These are phyloP conservation scores for Lontra canadensis DNA, from an alignment of 2,113 vertebrate species.

Conservation along the genomic window DNA sequence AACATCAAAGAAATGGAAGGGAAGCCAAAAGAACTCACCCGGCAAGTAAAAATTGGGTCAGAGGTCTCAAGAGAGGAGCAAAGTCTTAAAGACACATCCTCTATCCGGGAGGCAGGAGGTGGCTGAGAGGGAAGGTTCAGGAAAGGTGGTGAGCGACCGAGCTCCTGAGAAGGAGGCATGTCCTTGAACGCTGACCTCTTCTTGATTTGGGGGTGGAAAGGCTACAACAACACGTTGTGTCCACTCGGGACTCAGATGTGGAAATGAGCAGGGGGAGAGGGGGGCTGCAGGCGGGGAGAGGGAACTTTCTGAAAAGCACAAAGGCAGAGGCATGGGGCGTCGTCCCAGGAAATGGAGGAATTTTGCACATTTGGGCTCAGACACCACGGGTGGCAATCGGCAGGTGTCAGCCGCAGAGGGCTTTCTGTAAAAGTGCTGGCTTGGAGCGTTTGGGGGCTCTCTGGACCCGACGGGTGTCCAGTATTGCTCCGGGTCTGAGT, in stretches of 20 bases:
- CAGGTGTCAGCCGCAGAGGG: neutral
- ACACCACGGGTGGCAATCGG: accelerated
- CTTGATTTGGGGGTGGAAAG: neutral
- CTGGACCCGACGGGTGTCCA: neutral
- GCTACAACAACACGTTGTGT: too few species aligned
- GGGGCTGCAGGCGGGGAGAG: neutral
- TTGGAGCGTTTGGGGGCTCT: neutral
- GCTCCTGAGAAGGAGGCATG: too few species aligned
- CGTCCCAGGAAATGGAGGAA: neutral
- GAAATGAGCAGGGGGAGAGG: neutral
- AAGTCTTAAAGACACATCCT: neutral
- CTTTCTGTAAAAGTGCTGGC: neutral
- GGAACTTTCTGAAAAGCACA: neutral
- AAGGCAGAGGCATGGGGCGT: too few species aligned
- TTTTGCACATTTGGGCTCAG: neutral
- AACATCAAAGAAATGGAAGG: neutral
- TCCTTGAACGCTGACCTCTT: neutral
- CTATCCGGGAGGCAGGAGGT: neutral
- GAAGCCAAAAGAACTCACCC: neutral
- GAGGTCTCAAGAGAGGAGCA: neutral
- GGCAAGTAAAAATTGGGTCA: neutral
- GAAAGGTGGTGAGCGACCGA: accelerated
- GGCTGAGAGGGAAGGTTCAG: neutral
- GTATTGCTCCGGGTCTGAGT: neutral
- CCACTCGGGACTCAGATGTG: neutral